Conservation (phyloP, 2,113 vertebrate genomes). For the Colius striatus region DNA sequence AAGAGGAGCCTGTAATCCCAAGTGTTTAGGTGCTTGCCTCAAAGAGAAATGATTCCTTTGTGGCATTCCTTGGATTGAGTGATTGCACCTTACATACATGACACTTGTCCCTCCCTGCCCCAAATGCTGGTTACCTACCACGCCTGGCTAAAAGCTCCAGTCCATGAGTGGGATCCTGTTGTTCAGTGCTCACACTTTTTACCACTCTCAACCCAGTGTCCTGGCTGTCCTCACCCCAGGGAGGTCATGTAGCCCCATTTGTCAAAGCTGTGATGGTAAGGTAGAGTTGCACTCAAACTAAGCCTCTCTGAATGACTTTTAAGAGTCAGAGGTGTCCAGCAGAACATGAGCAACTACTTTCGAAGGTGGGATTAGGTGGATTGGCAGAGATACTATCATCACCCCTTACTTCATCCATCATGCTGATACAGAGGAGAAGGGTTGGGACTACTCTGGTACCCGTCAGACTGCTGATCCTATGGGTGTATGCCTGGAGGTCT, state of each 20-base stretch:
- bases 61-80: background rate
- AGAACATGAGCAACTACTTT: background rate
- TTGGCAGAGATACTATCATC: background rate
- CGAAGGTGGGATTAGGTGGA: background rate
- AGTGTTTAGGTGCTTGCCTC: background rate
- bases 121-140: background rate
- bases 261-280: background rate
- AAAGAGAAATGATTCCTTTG: background rate
- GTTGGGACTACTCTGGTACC: background rate
- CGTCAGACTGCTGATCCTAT: background rate
- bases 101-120: background rate
- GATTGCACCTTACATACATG: background rate
- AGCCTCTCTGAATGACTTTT: background rate
- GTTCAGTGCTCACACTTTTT: background rate
- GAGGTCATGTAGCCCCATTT: no score
- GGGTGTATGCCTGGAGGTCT: background rate
- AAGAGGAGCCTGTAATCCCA: background rate
- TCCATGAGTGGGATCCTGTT: rapidly evolving
- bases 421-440: background rate
- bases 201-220: background rate
- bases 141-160: background rate
- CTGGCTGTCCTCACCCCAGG: background rate
- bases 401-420: background rate
- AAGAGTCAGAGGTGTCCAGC: background rate
- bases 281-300: background rate